phyloP scores from a whole-genome alignment of 2,888 invertebrate genomes.

The Poecilus cupreus region DNA sequence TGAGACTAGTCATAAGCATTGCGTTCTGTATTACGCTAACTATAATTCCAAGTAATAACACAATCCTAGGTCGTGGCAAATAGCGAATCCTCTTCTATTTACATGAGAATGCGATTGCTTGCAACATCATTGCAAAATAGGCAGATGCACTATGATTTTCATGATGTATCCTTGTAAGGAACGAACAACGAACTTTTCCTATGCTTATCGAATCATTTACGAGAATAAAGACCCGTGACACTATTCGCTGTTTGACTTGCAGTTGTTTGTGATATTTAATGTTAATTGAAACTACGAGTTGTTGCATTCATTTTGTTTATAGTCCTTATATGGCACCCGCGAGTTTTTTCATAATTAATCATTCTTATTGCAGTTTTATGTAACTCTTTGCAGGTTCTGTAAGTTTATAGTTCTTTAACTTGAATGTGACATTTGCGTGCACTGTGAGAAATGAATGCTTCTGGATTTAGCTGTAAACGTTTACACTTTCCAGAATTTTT shows the following conservation, averaged over 20 bases:
- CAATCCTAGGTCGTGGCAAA: not conserved
- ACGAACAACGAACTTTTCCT: slow-evolving; percentile 31
- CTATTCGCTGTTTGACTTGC: not conserved
- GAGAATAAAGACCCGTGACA: slow-evolving; percentile 33
- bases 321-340: not conserved
- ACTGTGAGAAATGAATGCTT: not conserved
- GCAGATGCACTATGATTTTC: slow-evolving; percentile 26
- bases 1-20: not conserved
- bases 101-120: not conserved
- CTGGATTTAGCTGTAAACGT: not conserved
- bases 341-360: not conserved
- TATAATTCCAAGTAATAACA: slow-evolving; percentile 1
- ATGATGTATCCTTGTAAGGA: slow-evolving; percentile 21
- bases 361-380: slow-evolving; percentile 3
- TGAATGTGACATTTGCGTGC: slow-evolving; percentile 4
- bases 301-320: slow-evolving; percentile 18
- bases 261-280: slow-evolving; percentile 29
- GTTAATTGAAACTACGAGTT: slow-evolving; percentile 13
- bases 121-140: slow-evolving; percentile 20
- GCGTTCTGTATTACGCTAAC: not conserved
- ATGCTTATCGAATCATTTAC: not conserved
- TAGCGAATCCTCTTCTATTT: slow-evolving; percentile 9
- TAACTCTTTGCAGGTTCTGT: not conserved
- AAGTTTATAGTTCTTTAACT: slow-evolving; percentile 10
- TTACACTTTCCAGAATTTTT: too few relatives aligned